A percentile compares a stretch with the other conserved stretches of the same genome.
phyloP scores from a whole-genome alignment of 2,888 invertebrate species.

The Digitonthophagus gazella region DNA sequence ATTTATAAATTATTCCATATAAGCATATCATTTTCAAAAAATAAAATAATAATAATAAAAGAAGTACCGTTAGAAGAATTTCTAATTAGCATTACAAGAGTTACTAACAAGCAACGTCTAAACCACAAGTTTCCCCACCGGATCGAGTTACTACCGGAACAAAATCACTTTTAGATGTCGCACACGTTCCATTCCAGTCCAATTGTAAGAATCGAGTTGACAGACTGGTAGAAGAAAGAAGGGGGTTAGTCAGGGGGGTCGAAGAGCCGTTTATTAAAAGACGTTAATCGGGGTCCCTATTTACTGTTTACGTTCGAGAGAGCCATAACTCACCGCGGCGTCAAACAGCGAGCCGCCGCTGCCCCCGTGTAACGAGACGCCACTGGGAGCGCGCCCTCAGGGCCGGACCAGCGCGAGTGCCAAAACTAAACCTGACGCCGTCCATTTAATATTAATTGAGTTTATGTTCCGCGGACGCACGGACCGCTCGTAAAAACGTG shows the following conservation, averaged over 20 bases:
- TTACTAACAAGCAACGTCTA: neutral
- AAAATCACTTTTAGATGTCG: neutral
- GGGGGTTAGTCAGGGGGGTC: neutral
- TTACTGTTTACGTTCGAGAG: constrained; percentile 43
- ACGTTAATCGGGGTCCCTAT: constrained; percentile 49
- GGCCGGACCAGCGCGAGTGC: neutral
- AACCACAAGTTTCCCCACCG: neutral
- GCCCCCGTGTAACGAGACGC: neutral
- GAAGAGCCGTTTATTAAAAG: constrained; percentile 41
- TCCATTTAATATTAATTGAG: constrained; percentile 22
- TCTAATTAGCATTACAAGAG: neutral
- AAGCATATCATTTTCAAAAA: constrained; percentile 20
- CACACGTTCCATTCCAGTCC: neutral
- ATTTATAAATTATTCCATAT: constrained; percentile 8
- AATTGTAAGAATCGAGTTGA: neutral
- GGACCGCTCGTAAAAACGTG: neutral
- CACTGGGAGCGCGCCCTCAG: neutral
- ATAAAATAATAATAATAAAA: too few species aligned
- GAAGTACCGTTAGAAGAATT: too few species aligned
- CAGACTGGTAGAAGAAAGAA: neutral
- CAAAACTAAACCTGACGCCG: constrained; percentile 13
- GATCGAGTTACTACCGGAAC: neutral
- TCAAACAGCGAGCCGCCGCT: constrained; percentile 37
- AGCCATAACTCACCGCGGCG: constrained; percentile 47
- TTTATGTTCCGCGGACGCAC: constrained; percentile 13